Evolutionary conservation across 2,113 vertebrate species (phyloP).

Genomic region (Coptodon rendalli): DNA sequence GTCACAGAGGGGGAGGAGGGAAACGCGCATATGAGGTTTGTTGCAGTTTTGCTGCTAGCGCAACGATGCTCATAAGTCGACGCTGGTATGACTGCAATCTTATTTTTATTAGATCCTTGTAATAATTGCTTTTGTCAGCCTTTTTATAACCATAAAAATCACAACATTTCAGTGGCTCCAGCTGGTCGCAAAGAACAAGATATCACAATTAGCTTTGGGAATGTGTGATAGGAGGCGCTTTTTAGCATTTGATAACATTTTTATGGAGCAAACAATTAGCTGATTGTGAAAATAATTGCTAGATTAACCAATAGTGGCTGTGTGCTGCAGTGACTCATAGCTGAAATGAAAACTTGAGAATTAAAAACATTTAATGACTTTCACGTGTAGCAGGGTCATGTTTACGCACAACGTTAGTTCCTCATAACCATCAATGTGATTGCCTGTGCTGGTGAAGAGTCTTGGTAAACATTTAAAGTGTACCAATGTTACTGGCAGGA

Average conservation of each 20-base stretch:
- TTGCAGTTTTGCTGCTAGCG: neutral
- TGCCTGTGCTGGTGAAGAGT: neutral
- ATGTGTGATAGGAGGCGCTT: neutral
- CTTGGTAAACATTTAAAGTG: neutral
- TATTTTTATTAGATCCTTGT: neutral
- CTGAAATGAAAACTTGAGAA: neutral
- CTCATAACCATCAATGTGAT: neutral
- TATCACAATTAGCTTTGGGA: neutral
- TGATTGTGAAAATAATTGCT: neutral
- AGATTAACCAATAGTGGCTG: neutral
- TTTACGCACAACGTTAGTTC: neutral
- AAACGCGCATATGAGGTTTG: neutral
- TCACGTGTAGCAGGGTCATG: neutral
- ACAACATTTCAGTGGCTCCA: neutral
- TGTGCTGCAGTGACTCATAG: neutral
- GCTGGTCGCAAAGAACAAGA: neutral
- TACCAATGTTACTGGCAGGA: rapidly evolving
- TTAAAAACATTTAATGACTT: neutral
- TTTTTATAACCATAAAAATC: neutral
- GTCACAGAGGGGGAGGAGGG: neutral
- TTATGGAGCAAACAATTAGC: neutral
- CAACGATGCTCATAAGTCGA: neutral
- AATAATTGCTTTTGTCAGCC: neutral
- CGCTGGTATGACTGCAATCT: neutral
- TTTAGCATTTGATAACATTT: neutral